Evolutionary conservation across 2,113 vertebrate species (phyloP).

Genomic region (Xenopus tropicalis): DNA sequence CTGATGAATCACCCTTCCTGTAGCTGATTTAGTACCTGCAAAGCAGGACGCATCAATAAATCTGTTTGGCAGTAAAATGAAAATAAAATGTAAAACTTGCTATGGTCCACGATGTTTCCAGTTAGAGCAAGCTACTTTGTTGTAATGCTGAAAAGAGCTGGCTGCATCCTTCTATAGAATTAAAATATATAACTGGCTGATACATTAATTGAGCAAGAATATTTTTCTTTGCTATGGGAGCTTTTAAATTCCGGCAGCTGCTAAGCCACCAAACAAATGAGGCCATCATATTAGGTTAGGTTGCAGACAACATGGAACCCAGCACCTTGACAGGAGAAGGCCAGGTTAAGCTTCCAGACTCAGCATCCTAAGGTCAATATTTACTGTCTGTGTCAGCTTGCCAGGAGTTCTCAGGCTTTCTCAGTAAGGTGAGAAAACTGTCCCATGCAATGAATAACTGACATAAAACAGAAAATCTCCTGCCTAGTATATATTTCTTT

Average conservation of each 20-base stretch:
- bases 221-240: neutral
- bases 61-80: neutral
- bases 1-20: neutral
- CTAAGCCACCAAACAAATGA: slow-evolving; percentile 5
- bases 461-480: slow-evolving; percentile 12
- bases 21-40: slow-evolving; percentile 1
- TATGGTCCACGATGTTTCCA: too few relatives aligned
- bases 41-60: neutral
- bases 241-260: neutral
- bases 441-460: slow-evolving; percentile 16
- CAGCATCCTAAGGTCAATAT: slow-evolving; percentile 43
- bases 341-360: slow-evolving; percentile 27
- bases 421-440: slow-evolving; percentile 19
- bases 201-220: neutral
- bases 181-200: neutral
- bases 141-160: too few relatives aligned
- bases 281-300: slow-evolving; percentile 15
- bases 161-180: too few relatives aligned
- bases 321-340: slow-evolving; percentile 16
- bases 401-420: slow-evolving; percentile 26
- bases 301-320: slow-evolving; percentile 35
- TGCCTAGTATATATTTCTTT: slow-evolving; percentile 1
- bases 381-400: slow-evolving; percentile 37
- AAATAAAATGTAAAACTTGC: too few relatives aligned
- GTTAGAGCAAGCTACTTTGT: too few relatives aligned